phyloP scores from a whole-genome alignment of 2,888 invertebrate species.

The Anthophora plumipes region DNA sequence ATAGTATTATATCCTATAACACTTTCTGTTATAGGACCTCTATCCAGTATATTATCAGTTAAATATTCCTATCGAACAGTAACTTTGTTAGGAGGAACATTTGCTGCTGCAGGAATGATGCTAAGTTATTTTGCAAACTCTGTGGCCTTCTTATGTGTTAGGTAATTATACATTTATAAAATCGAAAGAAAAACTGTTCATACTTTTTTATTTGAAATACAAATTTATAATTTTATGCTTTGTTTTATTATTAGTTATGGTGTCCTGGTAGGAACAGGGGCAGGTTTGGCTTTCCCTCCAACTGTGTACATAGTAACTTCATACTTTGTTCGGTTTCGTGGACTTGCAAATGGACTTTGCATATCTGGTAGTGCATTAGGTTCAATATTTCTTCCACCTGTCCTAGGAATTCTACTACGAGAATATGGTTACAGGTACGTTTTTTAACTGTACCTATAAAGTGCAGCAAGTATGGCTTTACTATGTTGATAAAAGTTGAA shows the following conservation, averaged over 20 bases:
- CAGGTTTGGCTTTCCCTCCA: slow-evolving; percentile 94
- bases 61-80: slow-evolving; percentile 94
- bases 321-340: slow-evolving; percentile 92
- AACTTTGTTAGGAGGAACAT: slow-evolving; percentile 92
- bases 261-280: slow-evolving; percentile 92
- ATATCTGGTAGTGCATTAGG: slow-evolving; percentile 95
- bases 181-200: background rate
- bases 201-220: background rate
- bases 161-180: slow-evolving; percentile 85
- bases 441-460: slow-evolving; percentile 3
- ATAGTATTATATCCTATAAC: too few species aligned
- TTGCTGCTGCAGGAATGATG: slow-evolving; percentile 94
- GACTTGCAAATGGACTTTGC: slow-evolving; percentile 94
- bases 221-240: background rate
- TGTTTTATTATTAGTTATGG: slow-evolving; percentile 88
- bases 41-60: slow-evolving; percentile 93
- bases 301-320: slow-evolving; percentile 96
- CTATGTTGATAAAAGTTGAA: slow-evolving; percentile 26
- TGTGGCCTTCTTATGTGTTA: slow-evolving; percentile 91
- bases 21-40: slow-evolving; percentile 88
- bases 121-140: slow-evolving; percentile 92
- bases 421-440: slow-evolving; percentile 91
- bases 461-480: slow-evolving; percentile 32
- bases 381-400: slow-evolving; percentile 93
- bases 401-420: slow-evolving; percentile 89